phyloP scores from a whole-genome alignment of 2,797 vertebrate genomes.

The Otus scops region DNA sequence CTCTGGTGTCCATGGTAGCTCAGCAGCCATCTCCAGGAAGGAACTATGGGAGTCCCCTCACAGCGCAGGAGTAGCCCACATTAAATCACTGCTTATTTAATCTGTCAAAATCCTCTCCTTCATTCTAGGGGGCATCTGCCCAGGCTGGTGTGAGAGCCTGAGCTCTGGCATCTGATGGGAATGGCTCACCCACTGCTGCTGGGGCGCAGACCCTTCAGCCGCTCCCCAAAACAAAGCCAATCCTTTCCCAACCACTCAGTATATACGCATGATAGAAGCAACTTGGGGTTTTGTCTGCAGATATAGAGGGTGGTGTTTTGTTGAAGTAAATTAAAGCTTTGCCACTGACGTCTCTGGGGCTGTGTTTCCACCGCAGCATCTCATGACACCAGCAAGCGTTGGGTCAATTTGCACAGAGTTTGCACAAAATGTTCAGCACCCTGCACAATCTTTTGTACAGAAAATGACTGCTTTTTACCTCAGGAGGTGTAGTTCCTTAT shows the following conservation, averaged over 20 bases:
- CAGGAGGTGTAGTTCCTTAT: neutral
- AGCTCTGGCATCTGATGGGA: neutral
- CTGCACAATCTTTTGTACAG: neutral
- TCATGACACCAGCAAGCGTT: neutral
- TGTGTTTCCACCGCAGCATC: neutral
- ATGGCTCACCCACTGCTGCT: neutral
- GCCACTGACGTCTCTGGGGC: neutral
- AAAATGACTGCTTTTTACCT: neutral
- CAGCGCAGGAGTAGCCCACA: neutral
- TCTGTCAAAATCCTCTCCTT: neutral
- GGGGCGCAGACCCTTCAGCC: neutral
- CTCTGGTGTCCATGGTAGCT: neutral
- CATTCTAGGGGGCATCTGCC: neutral
- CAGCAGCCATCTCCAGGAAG: neutral
- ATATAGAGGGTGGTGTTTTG: neutral
- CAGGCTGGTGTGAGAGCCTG: neutral
- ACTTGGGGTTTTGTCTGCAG: neutral
- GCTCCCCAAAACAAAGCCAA: neutral
- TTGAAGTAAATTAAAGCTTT: neutral
- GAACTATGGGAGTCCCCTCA: neutral
- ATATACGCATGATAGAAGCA: neutral
- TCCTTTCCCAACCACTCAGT: neutral
- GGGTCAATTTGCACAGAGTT: neutral
- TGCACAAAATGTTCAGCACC: neutral
- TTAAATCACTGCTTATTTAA: slow-evolving; percentile 46